These are phyloP conservation scores for Drosophila persimilis DNA, from an alignment of 1,140 invertebrate species.

Conservation along the genomic window DNA sequence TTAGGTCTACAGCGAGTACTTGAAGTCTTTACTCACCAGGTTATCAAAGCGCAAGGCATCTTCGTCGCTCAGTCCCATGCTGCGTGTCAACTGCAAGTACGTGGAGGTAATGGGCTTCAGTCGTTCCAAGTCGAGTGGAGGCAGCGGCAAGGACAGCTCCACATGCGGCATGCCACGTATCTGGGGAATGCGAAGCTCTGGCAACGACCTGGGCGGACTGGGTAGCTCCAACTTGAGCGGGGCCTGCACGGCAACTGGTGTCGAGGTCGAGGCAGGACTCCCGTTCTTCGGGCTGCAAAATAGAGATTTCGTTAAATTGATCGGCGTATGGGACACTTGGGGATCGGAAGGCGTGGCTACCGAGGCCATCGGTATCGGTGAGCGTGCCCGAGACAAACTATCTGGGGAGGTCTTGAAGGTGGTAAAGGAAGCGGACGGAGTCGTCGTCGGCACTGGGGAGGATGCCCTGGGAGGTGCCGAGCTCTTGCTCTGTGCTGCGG, in stretches of 20 bases:
- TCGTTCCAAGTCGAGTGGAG: slow-evolving; percentile 84
- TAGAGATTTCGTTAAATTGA: slow-evolving; percentile 70
- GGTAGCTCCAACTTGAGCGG: slow-evolving; percentile 66
- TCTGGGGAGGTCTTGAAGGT: slow-evolving; percentile 61
- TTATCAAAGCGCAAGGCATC: slow-evolving; percentile 86
- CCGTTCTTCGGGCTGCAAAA: slow-evolving; percentile 69
- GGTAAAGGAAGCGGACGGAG: slow-evolving; percentile 15
- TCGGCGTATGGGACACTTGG: slow-evolving; percentile 54
- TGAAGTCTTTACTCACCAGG: slow-evolving; percentile 83
- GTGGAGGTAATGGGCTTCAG: slow-evolving; percentile 93
- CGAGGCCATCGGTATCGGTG: slow-evolving; percentile 28
- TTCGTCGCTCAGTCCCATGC: slow-evolving; percentile 85
- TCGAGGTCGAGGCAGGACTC: slow-evolving; percentile 56
- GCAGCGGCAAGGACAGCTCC: slow-evolving; percentile 48
- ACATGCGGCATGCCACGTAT: slow-evolving; percentile 29
- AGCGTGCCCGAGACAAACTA: slow-evolving; percentile 44
- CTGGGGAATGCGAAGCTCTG: slow-evolving; percentile 67
- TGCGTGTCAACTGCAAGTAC: slow-evolving; percentile 91
- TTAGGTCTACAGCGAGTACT: slow-evolving; percentile 67
- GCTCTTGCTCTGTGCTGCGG: slow-evolving; percentile 5
- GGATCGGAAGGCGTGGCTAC: slow-evolving; percentile 37
- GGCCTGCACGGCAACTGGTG: slow-evolving; percentile 34
- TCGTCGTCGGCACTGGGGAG: slow-evolving; percentile 15
- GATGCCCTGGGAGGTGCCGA: slow-evolving; percentile 42
- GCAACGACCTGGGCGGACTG: slow-evolving; percentile 58